Base-by-base conservation (phyloP, 2,888 invertebrate species). In the Rhodophaea formosa region DNA sequence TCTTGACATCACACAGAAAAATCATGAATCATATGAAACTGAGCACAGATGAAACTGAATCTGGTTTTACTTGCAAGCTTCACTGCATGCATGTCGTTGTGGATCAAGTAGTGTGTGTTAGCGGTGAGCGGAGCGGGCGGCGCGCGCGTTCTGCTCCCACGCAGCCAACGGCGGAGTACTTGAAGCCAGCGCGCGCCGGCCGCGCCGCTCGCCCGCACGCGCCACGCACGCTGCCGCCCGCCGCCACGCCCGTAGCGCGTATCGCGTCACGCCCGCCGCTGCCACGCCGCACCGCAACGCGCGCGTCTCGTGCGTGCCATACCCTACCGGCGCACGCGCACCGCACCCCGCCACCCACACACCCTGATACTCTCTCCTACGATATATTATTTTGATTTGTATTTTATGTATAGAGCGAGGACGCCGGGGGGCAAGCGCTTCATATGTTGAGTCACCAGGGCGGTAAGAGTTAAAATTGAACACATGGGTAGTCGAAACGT, bases 361-460 rank as follows among this genome's bases (percentile, higher is more conserved):
- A 84, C 85, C 88, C 87, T 83, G 80, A 84, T 82, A 87, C 86
- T 88, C 87, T 88, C 88, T 86, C 86, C 88, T 88, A 82, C 86
- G 86, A 88, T 88, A 85, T 89, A 89, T 90, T 91, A 88, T 91
- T 89, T 90, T 90, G 86, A 89, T 90, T 90, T 91, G 83, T 91
- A 88, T 91, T 91, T 91, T 91, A 90, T 92, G 91, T 94, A 92
- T 95, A 97, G 97, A 97, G 97, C 93, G 96, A 97, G 94, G 97
- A 97, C 86, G 94, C 95, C 86, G 97, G 97, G 89, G 95, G 95
- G 92, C 95, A 96, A 93, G 97, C 97, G 85, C 92, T 97, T 93
- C 95, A 95, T 92, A 95, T 95, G 94, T 93, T 97, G 93, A 94
- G 95, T 92, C 95, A 96, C 92, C 97, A 97, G 96, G 97, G 97